Base-by-base conservation (phyloP, 2,797 vertebrate species). In the Aselliscus stoliczkanus region DNA sequence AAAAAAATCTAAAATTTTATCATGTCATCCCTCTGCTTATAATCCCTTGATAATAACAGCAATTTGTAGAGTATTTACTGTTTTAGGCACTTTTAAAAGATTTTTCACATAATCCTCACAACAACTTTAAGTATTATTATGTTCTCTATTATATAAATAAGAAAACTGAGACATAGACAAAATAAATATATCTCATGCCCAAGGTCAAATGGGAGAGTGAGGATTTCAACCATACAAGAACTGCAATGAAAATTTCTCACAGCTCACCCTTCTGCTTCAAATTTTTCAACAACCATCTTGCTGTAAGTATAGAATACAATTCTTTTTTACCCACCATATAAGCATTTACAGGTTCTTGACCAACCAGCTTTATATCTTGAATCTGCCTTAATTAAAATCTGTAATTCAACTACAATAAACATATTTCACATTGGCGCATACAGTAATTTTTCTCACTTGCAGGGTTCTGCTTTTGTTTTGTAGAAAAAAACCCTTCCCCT, bases 401-500 rank as follows among this genome's bases (percentile, higher is more conserved):
- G 6, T 54, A 70, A n/a, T n/a, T 85, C 29, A 54, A 18, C 17
- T 17, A 42, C 14, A 50, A 14, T 50, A 14, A 50, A 50, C 4
- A 14, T 50, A 50, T 50, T 50, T 50, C 47, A 50, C 47, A 50
- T 50, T 69, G 10, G 23, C 42, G 2, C 7, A 34, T 27, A 11
- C 18, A 39, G 7, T 34, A 31, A 18, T 62, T 62, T 81, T 37
- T 18, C 29, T 76, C 37, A 29, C 4, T 7, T 54, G 4, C 11
- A 47, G 44, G 4, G 11, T 17, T 92, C 27, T 72, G 2, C 13
- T 44, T 77, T 15, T 9, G 2, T 56, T 52, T 23, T 11, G 2
- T 34, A 1, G 4, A 20, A 69, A 8, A 54, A 5, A 2, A 0
- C 4, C 3, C 3, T 70, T 37, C 47, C 47, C 47, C 47, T 5